Percentiles rank a stretch among this genome's conserved stretches.
Evolutionary conservation across 2,888 invertebrate genomes (phyloP).

Genomic region (Caenorhabditis japonica): DNA sequence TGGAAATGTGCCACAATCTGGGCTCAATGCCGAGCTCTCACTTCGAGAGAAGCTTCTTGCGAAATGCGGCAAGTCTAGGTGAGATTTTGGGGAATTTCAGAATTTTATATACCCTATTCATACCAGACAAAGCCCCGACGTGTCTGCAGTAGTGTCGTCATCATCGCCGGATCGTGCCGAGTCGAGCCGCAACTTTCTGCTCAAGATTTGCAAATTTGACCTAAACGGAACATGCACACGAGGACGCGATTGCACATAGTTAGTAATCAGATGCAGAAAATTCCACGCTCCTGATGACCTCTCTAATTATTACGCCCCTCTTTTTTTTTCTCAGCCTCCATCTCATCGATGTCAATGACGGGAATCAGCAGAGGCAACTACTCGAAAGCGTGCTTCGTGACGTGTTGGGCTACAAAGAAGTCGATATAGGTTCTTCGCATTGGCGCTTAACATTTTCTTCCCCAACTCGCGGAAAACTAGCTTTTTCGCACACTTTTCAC

Average conservation of each 20-base stretch:
- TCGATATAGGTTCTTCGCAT: conserved; percentile 39
- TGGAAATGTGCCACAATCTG: background rate
- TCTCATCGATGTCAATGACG: conserved; percentile 15
- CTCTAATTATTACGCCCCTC: no score
- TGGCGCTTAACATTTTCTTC: background rate
- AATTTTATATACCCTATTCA: background rate
- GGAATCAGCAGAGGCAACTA: conserved; percentile 1
- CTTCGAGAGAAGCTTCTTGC: conserved; percentile 12
- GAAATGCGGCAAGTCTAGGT: background rate
- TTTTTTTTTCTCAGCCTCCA: conserved; percentile 28
- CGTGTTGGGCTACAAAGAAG: conserved; percentile 27
- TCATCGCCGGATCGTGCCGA: conserved; percentile 4
- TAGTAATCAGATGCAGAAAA: background rate
- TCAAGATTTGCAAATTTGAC: conserved; percentile 42
- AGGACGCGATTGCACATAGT: conserved; percentile 29
- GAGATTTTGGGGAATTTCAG: background rate
- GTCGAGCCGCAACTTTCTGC: conserved; percentile 17
- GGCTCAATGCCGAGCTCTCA: background rate
- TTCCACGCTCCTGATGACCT: background rate
- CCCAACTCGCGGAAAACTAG: background rate
- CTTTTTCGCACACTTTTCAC: no score
- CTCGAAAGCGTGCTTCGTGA: conserved; percentile 37
- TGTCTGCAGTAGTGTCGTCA: background rate
- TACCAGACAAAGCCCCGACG: conserved; percentile 15
- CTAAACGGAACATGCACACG: conserved; percentile 37